Evolutionary conservation across 2,797 vertebrate species (phyloP).

Genomic region (Sebastes matsubarae): DNA sequence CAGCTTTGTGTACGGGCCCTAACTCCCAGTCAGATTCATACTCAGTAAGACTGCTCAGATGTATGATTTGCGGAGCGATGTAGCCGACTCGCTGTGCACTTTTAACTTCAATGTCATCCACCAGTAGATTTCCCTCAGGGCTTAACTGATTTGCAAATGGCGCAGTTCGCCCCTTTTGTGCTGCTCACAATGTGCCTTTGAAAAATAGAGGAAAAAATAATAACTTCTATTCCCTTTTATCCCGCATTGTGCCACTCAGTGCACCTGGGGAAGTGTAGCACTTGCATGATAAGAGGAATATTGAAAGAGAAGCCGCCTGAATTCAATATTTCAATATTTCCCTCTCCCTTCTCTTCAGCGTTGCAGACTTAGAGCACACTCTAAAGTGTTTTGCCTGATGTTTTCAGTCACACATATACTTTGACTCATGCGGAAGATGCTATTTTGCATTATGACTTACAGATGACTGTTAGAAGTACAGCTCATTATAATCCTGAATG

Average conservation of each 20-base stretch:
- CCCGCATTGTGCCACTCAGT: slow-evolving; percentile 60
- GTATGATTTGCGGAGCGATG: slow-evolving; percentile 62
- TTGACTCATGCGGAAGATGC: slow-evolving; percentile 11
- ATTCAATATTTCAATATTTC: slow-evolving; percentile 68
- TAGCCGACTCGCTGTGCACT: slow-evolving; percentile 57
- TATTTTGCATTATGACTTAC: slow-evolving; percentile 18
- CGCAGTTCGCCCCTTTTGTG: slow-evolving; percentile 72
- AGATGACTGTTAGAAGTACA: slow-evolving; percentile 16
- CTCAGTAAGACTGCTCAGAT: slow-evolving; percentile 44
- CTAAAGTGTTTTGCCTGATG: slow-evolving; percentile 19
- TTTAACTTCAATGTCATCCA: slow-evolving; percentile 82
- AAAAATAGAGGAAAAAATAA: slow-evolving; percentile 69
- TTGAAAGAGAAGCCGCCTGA: slow-evolving; percentile 62
- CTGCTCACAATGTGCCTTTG: slow-evolving; percentile 77
- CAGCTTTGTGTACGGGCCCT: slow-evolving; percentile 36
- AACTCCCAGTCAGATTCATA: slow-evolving; percentile 46
- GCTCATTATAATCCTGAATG: slow-evolving; percentile 2
- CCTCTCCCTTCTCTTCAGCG: slow-evolving; percentile 14
- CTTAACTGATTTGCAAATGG: slow-evolving; percentile 78
- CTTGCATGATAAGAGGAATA: slow-evolving; percentile 76
- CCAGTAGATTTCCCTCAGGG: slow-evolving; percentile 72
- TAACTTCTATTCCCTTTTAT: slow-evolving; percentile 78
- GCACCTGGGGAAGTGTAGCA: slow-evolving; percentile 73
- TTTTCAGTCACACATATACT: slow-evolving; percentile 24
- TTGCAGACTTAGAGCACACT: slow-evolving; percentile 4